Evolutionary conservation across 2,113 vertebrate species (phyloP).

Genomic region (Ondatra zibethicus): DNA sequence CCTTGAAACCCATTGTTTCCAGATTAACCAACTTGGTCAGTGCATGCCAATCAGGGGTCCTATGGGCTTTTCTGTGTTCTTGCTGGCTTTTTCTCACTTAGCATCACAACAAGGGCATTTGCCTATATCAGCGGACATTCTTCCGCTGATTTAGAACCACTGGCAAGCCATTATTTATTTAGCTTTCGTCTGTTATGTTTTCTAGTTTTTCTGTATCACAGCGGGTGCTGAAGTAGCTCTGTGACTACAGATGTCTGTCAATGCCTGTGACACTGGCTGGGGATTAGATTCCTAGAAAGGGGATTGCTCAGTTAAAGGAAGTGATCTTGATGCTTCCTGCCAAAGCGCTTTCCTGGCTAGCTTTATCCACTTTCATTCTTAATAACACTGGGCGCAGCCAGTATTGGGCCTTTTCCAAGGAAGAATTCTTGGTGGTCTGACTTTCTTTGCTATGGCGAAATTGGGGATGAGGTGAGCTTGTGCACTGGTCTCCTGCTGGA

Average conservation of each 20-base stretch:
- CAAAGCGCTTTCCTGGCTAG: constrained; percentile 55
- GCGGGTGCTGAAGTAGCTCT: neutral
- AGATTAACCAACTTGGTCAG: neutral
- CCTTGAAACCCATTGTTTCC: neutral
- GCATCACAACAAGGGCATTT: neutral
- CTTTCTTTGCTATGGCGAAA: neutral
- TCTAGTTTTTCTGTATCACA: neutral
- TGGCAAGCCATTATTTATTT: constrained; percentile 17
- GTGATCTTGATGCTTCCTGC: constrained; percentile 37
- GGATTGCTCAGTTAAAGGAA: constrained; percentile 48
- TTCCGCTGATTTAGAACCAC: constrained; percentile 10
- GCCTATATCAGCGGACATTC: neutral
- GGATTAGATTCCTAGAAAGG: constrained; percentile 54
- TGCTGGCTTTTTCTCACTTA: neutral
- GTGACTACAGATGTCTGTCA: neutral
- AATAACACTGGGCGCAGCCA: neutral
- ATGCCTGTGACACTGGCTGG: constrained; percentile 10
- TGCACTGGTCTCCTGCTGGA: neutral
- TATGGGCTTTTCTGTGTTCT: neutral
- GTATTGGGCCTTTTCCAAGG: neutral
- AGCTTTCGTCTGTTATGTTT: neutral
- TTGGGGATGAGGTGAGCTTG: neutral
- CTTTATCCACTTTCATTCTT: constrained; percentile 39
- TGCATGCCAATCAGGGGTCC: neutral
- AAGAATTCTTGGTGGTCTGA: neutral